These are phyloP conservation scores for Periophthalmodon schlosseri DNA, from an alignment of 2,113 vertebrate species.

Conservation along the genomic window DNA sequence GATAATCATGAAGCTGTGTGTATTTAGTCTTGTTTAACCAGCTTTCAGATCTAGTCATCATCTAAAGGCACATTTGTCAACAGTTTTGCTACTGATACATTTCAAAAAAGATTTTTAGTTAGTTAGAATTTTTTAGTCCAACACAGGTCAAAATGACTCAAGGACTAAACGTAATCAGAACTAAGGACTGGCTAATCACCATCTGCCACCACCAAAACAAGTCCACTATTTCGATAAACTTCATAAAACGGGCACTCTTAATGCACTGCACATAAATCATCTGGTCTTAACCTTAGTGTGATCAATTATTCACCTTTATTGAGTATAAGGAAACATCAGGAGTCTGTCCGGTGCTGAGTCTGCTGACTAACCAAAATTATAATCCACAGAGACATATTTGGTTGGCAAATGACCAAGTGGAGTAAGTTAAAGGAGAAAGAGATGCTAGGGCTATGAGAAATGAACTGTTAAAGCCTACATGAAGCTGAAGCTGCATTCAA, in stretches of 20 bases:
- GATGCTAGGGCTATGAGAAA: background rate
- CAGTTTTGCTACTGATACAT: too few species aligned
- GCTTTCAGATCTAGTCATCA: too few species aligned
- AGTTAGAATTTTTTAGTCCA: background rate
- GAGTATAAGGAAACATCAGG: conserved; percentile 27
- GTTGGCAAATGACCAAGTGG: conserved; percentile 46
- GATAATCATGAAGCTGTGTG: conserved; percentile 22
- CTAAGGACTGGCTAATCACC: background rate
- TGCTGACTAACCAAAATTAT: conserved; percentile 11
- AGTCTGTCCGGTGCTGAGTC: conserved; percentile 18
- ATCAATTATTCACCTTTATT: background rate
- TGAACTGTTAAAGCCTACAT: background rate
- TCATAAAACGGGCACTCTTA: background rate
- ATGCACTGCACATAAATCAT: background rate
- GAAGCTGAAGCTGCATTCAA: background rate
- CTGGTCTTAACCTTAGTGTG: background rate
- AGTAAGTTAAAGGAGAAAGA: background rate
- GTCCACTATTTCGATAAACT: background rate
- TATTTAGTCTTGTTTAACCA: background rate
- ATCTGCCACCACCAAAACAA: background rate
- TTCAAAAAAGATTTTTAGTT: background rate
- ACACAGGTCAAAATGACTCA: background rate
- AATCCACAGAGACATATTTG: conserved; percentile 43
- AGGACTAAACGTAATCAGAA: background rate
- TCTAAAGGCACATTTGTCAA: too few species aligned